phyloP scores from a whole-genome alignment of 2,113 vertebrate species.

The Myxocyprinus asiaticus region DNA sequence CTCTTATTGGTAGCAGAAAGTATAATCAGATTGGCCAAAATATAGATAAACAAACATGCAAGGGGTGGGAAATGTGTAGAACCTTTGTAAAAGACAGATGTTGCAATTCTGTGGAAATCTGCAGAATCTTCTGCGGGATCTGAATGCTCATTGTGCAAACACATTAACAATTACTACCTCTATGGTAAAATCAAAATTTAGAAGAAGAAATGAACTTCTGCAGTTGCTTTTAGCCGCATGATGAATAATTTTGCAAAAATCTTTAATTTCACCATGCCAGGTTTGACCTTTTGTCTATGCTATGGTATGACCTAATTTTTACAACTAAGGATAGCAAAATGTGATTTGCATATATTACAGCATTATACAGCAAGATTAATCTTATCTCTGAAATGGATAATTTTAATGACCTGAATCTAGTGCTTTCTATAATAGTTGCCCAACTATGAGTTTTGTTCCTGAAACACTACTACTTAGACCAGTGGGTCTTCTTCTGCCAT shows the following conservation, averaged over 20 bases:
- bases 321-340: not conserved
- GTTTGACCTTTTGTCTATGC: not conserved
- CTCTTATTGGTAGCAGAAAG: no score
- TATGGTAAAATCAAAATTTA: not conserved
- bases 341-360: not conserved
- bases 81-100: no score
- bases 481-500: not conserved
- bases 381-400: not conserved
- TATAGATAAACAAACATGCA: no score
- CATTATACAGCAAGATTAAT: not conserved
- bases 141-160: no score
- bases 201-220: not conserved
- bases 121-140: no score
- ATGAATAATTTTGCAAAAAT: not conserved
- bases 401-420: not conserved
- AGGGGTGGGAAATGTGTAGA: no score
- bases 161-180: no score
- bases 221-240: not conserved
- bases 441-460: not conserved
- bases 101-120: no score
- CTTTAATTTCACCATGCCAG: no score
- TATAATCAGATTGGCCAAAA: no score
- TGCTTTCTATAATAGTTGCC: not conserved
- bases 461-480: not conserved
- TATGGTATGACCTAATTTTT: not conserved